Base-by-base conservation (phyloP, 1,140 invertebrate genomes). In the Drosophila punjabiensis region DNA sequence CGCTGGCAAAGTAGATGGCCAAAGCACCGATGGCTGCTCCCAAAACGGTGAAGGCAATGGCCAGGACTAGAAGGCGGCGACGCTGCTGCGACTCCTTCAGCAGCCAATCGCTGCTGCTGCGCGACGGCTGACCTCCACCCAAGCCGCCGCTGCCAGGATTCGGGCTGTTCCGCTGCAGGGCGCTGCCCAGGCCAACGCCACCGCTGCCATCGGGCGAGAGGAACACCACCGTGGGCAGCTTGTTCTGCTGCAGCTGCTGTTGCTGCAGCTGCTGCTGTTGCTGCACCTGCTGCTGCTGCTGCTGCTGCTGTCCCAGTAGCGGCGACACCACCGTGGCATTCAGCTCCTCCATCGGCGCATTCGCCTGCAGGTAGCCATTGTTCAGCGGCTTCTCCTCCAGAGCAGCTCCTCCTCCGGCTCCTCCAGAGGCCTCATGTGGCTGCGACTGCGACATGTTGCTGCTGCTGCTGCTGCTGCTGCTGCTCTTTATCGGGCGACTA, bases 1-100 rank as follows among this genome's bases (percentile, higher is more conserved):
- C 67, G 61, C 92, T 82, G 63, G 92, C 92, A 77, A 93, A 93
- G 61, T 93, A 93, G 20, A 93, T 93, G 56, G 92, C 88, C 75
- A 93, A 55, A 0, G 92, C 92, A 1, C 92, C 92, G 41, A 93
- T 93, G 28, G 92, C 92, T n/a, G 92, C 92, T 16, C 92, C 92
- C 20, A 93, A 67, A 8, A 93, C 90, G 13, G 88, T 93, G 20
- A 93, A 93, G 16, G 92, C 90, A 13, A 91, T 80, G 41, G 92
- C 92, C 81, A 93, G 74, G 45, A 93, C 62, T 0, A 93, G 63
- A 0, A 93, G 76, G 8, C 92, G 84, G 1, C 92, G 85, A 13
- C 92, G 77, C 20, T 91, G 80, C 37, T 85, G 73, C 10, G 92
- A 79, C 71, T 92, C 92, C 77, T 92, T 93, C 0, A 93, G 71